Conservation (phyloP, 1,140 invertebrate genomes). For the Choristoneura fumiferana region DNA sequence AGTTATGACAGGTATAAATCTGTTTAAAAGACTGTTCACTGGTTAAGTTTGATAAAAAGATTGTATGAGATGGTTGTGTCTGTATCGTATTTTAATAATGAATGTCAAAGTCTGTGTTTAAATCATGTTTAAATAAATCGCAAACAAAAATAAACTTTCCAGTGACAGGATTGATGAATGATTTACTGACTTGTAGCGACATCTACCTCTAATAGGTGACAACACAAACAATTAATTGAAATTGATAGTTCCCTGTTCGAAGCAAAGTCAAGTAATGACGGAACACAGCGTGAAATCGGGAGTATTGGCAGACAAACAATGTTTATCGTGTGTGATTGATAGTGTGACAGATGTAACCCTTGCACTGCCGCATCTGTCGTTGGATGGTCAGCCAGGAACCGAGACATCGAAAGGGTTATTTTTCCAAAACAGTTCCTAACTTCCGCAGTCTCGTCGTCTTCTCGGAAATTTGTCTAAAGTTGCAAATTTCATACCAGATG, state of each 20-base stretch:
- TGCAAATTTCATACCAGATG: too few species aligned
- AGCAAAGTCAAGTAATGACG: constrained; percentile 38
- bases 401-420: neutral
- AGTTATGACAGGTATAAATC: too few species aligned
- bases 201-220: constrained; percentile 12
- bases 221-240: constrained; percentile 18
- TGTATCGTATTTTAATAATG: too few species aligned
- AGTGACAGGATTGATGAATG: neutral
- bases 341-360: constrained; percentile 70
- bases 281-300: constrained; percentile 39
- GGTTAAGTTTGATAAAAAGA: too few species aligned
- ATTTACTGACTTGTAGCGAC: neutral
- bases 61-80: too few species aligned
- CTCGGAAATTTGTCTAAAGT: too few species aligned
- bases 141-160: too few species aligned
- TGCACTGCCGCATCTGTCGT: constrained; percentile 59
- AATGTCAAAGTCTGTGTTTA: too few species aligned
- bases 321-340: constrained; percentile 68
- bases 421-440: too few species aligned
- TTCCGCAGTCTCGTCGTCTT: too few species aligned
- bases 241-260: constrained; percentile 8
- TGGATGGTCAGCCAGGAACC: constrained; percentile 34
- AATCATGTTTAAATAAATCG: too few species aligned
- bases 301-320: constrained; percentile 57
- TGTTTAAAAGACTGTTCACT: too few species aligned